phyloP scores from a whole-genome alignment of 2,888 invertebrate species.

The Axea sp. region DNA sequence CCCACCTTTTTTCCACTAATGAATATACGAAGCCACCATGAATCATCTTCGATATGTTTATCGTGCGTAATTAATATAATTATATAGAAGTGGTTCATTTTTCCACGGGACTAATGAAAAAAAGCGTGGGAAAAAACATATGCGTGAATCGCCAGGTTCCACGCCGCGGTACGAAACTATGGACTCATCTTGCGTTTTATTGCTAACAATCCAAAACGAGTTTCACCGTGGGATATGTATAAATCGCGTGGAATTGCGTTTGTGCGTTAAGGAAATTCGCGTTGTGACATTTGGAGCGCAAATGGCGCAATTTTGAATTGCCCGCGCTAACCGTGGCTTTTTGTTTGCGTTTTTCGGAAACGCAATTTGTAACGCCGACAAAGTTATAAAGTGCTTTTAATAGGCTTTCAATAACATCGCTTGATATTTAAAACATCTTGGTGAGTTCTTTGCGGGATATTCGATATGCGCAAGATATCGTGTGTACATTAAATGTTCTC shows the following conservation, averaged over 20 bases:
- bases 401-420: conserved; percentile 50
- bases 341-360: conserved; percentile 34
- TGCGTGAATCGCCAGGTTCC: conserved; percentile 32
- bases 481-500: conserved; percentile 57
- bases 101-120: conserved; percentile 27
- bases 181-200: conserved; percentile 29
- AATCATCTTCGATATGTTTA: conserved; percentile 50
- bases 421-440: conserved; percentile 58
- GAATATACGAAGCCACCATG: conserved; percentile 27
- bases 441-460: conserved; percentile 58
- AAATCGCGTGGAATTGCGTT: too few species aligned
- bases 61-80: conserved; percentile 54
- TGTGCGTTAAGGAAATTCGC: too few species aligned
- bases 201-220: not conserved
- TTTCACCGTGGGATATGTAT: conserved; percentile 4
- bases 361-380: conserved; percentile 39
- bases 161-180: conserved; percentile 5
- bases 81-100: conserved; percentile 30
- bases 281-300: too few species aligned
- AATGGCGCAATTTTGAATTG: too few species aligned
- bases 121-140: conserved; percentile 10
- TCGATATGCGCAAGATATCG: conserved; percentile 59
- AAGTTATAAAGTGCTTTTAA: conserved; percentile 58
- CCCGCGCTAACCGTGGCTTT: too few species aligned
- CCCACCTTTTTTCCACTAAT: too few species aligned